Evolutionary conservation across 2,888 invertebrate genomes (phyloP).

Genomic region (Allolobophora icterica): DNA sequence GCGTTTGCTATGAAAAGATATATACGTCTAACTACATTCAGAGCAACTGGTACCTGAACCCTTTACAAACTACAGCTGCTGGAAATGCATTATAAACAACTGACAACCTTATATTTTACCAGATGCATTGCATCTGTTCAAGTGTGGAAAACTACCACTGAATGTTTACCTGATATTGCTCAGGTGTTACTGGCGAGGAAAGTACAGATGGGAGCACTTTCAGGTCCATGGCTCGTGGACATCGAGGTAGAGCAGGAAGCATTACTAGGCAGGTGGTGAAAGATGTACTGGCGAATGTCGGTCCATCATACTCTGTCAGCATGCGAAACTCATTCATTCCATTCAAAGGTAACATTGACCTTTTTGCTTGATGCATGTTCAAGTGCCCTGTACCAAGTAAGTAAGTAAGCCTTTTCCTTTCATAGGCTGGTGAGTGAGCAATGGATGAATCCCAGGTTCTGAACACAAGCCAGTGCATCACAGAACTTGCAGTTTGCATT

Average conservation of each 20-base stretch:
- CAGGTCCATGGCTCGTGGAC: background rate
- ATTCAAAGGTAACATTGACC: slow-evolving; percentile 56
- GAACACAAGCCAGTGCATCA: no score
- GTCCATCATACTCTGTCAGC: slow-evolving; percentile 53
- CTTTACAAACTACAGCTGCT: background rate
- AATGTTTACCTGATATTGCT: background rate
- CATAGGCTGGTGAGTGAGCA: background rate
- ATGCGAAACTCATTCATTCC: slow-evolving; percentile 65
- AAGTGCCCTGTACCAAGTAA: background rate
- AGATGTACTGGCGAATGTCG: background rate
- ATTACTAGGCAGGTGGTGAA: background rate
- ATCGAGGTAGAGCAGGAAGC: background rate
- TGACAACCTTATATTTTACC: background rate
- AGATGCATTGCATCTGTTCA: background rate
- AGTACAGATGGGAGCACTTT: background rate
- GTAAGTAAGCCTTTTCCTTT: background rate
- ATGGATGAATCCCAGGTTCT: no score
- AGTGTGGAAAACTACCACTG: background rate
- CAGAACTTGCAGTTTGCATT: no score
- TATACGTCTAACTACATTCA: background rate
- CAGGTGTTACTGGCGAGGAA: slow-evolving; percentile 23
- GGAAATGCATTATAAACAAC: background rate
- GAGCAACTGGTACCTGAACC: background rate
- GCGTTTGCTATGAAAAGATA: no score
- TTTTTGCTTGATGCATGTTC: background rate